Percentiles rank a stretch among this genome's conserved stretches.
phyloP scores from a whole-genome alignment of 2,888 invertebrate species.

The Sialis fuliginosa region DNA sequence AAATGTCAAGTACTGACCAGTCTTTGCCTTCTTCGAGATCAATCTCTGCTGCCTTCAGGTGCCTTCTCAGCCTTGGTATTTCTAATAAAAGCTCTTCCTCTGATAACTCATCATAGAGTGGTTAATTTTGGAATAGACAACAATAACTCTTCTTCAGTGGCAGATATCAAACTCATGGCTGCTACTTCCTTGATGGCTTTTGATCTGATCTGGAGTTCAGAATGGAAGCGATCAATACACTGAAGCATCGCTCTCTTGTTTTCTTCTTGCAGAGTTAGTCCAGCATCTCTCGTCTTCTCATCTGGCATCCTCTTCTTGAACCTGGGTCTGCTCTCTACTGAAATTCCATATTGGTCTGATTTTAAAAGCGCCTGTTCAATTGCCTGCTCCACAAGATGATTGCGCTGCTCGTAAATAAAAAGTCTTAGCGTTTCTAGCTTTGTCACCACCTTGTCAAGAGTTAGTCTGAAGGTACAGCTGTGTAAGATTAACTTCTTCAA shows the following conservation, averaged over 20 bases:
- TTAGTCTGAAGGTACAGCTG: too few species aligned
- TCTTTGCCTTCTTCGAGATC: conserved; percentile 4
- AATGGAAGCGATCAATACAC: conserved; percentile 6
- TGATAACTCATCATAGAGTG: background rate
- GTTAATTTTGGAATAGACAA: background rate
- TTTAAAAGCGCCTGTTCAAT: background rate
- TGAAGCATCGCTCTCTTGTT: conserved; percentile 8
- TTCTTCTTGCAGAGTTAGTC: conserved; percentile 6
- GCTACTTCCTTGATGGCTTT: conserved; percentile 5
- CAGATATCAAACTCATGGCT: background rate
- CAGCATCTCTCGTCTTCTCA: conserved; percentile 7
- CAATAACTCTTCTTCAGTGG: background rate
- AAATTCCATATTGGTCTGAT: background rate
- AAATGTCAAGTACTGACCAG: conserved; percentile 7
- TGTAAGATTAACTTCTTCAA: too few species aligned
- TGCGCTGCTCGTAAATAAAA: background rate
- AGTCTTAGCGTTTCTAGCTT: too few species aligned
- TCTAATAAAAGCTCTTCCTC: background rate
- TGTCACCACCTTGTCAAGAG: too few species aligned
- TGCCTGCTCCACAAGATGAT: background rate
- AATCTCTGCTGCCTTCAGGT: conserved; percentile 5
- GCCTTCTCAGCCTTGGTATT: conserved; percentile 5
- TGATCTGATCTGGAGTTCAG: conserved; percentile 5
- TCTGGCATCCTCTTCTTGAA: conserved; percentile 7
- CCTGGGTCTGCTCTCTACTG: conserved; percentile 2